These are phyloP conservation scores for Cephus nigrinus DNA, from an alignment of 2,888 invertebrate species.

Conservation along the genomic window DNA sequence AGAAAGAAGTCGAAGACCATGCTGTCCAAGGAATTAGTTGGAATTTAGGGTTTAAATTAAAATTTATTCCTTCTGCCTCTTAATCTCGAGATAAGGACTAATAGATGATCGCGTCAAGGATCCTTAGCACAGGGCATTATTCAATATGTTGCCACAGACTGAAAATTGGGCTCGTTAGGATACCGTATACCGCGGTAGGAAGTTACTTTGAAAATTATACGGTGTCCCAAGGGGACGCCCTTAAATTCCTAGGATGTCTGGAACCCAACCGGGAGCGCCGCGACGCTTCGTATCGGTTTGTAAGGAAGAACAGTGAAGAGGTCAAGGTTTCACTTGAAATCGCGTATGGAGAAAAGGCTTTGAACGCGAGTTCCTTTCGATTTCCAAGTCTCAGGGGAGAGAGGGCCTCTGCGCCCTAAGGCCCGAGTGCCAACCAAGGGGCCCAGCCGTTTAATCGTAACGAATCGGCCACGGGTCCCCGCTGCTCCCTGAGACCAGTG, in stretches of 20 bases:
- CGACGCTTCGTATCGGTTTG: too few species aligned
- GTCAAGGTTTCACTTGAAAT: too few species aligned
- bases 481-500: conserved; percentile 28
- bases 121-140: not conserved
- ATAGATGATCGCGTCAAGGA: conserved; percentile 12
- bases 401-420: too few species aligned
- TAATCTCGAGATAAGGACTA: conserved; percentile 41
- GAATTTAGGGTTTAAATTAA: conserved; percentile 33
- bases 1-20: not conserved
- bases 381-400: not conserved
- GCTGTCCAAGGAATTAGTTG: conserved; percentile 5
- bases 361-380: conserved; percentile 1
- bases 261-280: too few species aligned
- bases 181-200: too few species aligned
- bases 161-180: too few species aligned
- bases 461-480: conserved; percentile 34
- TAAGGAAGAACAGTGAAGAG: too few species aligned
- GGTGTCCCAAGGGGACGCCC: too few species aligned
- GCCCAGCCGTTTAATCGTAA: conserved; percentile 37
- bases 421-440: not conserved
- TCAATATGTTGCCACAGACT: too few species aligned
- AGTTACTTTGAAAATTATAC: too few species aligned
- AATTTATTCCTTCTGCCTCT: conserved; percentile 45
- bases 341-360: conserved; percentile 9
- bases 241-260: too few species aligned